Base-by-base conservation (phyloP, 2,888 invertebrate genomes). In the Chrysolina haemoptera region DNA sequence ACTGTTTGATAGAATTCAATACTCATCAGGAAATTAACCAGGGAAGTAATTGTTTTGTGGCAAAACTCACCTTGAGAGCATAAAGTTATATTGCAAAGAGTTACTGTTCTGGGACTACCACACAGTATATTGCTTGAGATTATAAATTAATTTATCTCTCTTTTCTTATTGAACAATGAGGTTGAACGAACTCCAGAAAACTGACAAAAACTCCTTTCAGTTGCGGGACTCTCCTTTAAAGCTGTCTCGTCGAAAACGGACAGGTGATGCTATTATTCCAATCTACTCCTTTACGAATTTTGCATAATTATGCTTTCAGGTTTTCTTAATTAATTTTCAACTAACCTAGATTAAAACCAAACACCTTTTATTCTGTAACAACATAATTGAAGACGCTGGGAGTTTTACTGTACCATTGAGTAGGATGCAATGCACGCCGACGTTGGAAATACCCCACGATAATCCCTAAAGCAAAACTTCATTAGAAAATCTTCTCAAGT, bases 351-450 rank as follows among this genome's bases (percentile, higher is more conserved):
- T 66, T 66, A 50, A 46, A 65, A 46, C 27, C 65, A 48, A 65
- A 65, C 50, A 66, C 50, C 50, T 66, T 66, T n/a, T 16, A 46
- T 50, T 22, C 66, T 27, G 48, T 16, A 48, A 12, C 66, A 66
- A 66, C 40, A 66, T 66, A 40, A 66, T 66, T 66, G 27, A 50
- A 66, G 66, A 35, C 50, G 48, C 14, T 35, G 16, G 35, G 50
- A n/a, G 66, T 66, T 66, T 66, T 66, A 66, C 50, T 66, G 66
- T 66, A 50, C 66, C 66, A 50, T 66, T 66, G 50, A 18, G 50
- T 12, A 50, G 35, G 35, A 66, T 66, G 66, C 50, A 20, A n/a
- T n/a, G n/a, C n/a, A n/a, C n/a, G n/a, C n/a, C n/a, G n/a, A 50
- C 66, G 14, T 66, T 50, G 66, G 35, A 22, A 66, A 20, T 66